Conservation (phyloP, 2,113 vertebrate genomes). For the Azemiops feae region DNA sequence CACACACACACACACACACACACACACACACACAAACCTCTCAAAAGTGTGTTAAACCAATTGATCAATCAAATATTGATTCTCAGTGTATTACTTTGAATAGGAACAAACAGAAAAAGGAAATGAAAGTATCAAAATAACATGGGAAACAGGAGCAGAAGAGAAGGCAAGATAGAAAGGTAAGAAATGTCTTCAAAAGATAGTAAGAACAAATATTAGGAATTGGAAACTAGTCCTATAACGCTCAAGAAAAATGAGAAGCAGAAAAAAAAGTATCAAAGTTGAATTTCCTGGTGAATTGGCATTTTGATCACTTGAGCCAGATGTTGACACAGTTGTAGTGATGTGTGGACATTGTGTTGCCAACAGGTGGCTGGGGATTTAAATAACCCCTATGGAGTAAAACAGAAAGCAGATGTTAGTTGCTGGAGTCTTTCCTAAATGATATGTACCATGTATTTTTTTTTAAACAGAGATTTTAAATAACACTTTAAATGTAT, state of each 20-base stretch:
- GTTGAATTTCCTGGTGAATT: background rate
- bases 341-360: background rate
- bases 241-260: background rate
- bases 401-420: background rate
- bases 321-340: background rate
- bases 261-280: background rate
- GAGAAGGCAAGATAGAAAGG: background rate
- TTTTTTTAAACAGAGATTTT: background rate
- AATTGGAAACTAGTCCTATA: background rate
- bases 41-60: too few relatives aligned
- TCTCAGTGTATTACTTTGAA: too few relatives aligned
- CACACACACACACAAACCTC: too few relatives aligned
- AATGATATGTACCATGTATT: background rate
- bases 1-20: too few relatives aligned
- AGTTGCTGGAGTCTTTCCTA: background rate
- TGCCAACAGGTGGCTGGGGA: background rate
- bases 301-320: background rate
- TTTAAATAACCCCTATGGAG: background rate
- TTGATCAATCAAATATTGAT: too few relatives aligned
- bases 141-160: background rate
- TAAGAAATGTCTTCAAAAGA: background rate
- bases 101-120: too few relatives aligned
- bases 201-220: background rate
- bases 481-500: background rate
- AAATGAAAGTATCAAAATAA: background rate